phyloP scores from a whole-genome alignment of 2,888 invertebrate genomes.

The Cerastis rubricosa region DNA sequence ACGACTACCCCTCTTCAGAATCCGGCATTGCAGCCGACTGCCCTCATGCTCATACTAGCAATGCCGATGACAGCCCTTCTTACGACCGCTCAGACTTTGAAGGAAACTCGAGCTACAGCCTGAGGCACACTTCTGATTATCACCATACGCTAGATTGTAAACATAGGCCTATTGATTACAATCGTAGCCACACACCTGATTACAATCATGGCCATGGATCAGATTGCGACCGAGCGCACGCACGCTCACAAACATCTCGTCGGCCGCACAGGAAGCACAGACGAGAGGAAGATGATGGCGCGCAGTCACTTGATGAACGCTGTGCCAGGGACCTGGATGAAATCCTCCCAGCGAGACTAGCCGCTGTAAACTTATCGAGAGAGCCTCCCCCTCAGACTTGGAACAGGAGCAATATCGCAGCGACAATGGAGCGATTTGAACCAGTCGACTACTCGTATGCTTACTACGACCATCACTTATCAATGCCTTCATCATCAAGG shows the following conservation, averaged over 20 bases:
- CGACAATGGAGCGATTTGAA: conserved; percentile 92
- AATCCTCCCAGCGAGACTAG: conserved; percentile 88
- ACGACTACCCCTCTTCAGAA: conserved; percentile 90
- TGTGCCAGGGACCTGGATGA: conserved; percentile 89
- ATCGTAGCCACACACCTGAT: conserved; percentile 87
- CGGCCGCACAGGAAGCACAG: conserved; percentile 83
- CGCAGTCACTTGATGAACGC: conserved; percentile 87
- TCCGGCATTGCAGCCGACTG: conserved; percentile 90
- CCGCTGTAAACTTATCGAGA: conserved; percentile 86
- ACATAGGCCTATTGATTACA: conserved; percentile 83
- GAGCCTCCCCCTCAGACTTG: conserved; percentile 89
- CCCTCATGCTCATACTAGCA: conserved; percentile 86
- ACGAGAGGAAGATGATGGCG: conserved; percentile 86
- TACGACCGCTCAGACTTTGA: conserved; percentile 88
- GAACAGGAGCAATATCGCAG: conserved; percentile 92
- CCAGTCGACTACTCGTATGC: conserved; percentile 96
- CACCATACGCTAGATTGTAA: conserved; percentile 86
- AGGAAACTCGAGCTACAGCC: conserved; percentile 85
- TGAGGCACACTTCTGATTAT: conserved; percentile 84
- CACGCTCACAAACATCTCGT: conserved; percentile 84
- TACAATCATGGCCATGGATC: conserved; percentile 83
- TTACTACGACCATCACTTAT: conserved; percentile 94
- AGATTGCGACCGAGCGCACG: conserved; percentile 83
- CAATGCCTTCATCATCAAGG: conserved; percentile 90
- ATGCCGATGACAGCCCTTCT: conserved; percentile 87